phyloP scores from a whole-genome alignment of 2,888 invertebrate genomes.

The Tridacna crocea region DNA sequence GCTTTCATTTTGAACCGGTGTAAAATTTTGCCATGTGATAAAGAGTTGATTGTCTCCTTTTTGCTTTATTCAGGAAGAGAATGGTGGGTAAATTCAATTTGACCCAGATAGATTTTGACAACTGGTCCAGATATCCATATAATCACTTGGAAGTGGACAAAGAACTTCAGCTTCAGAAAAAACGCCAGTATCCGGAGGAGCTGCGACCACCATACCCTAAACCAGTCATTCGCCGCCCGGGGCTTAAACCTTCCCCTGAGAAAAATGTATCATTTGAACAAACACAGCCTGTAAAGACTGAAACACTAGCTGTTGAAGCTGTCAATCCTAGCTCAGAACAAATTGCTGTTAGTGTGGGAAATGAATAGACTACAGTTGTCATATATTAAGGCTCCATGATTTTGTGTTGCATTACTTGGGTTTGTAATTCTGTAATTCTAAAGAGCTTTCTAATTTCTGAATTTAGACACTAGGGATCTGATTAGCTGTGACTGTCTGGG shows the following conservation, averaged over 20 bases:
- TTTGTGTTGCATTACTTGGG: not conserved
- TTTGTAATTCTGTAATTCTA: too few species aligned
- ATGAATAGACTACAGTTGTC: not conserved
- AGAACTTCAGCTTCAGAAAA: conserved; percentile 75
- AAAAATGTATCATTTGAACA: conserved; percentile 22
- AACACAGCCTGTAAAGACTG: not conserved
- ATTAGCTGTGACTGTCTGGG: too few species aligned
- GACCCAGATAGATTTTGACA: conserved; percentile 70
- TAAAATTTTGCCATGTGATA: too few species aligned
- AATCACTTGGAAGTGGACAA: conserved; percentile 66
- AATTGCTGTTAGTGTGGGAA: conserved; percentile 5
- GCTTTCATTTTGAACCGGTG: too few species aligned
- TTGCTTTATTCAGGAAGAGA: conserved; percentile 64
- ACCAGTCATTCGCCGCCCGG: conserved; percentile 37
- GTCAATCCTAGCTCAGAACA: conserved; percentile 14
- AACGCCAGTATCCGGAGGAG: conserved; percentile 70
- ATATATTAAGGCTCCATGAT: not conserved
- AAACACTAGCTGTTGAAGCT: conserved; percentile 8
- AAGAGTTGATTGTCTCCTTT: too few species aligned
- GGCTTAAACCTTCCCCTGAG: conserved; percentile 24
- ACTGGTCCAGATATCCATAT: conserved; percentile 67
- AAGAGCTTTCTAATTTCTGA: too few species aligned
- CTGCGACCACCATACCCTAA: conserved; percentile 71
- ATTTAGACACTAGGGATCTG: too few species aligned
- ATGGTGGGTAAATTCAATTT: conserved; percentile 72